Percentiles rank a stretch among this genome's conserved stretches.
phyloP scores from a whole-genome alignment of 2,888 invertebrate genomes.

The Cecidostiba fungosa region DNA sequence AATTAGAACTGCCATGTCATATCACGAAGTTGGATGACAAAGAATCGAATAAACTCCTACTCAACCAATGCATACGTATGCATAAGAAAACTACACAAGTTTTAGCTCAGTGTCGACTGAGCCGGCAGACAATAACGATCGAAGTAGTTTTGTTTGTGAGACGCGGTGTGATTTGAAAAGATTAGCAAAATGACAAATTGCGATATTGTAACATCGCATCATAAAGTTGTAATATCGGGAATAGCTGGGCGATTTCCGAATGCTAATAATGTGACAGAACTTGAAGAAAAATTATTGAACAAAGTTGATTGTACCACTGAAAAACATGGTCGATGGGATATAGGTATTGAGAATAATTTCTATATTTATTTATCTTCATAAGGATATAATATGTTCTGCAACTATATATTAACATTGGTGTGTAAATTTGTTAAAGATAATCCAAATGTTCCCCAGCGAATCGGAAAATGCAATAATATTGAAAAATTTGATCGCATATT shows the following conservation, averaged over 20 bases:
- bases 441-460: slow-evolving; percentile 55
- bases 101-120: too few species aligned
- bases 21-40: too few species aligned
- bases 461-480: slow-evolving; percentile 57
- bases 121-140: not conserved
- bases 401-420: not conserved
- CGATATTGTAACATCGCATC: not conserved
- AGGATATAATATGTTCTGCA: not conserved
- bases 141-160: not conserved
- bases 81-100: too few species aligned
- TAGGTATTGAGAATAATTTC: slow-evolving; percentile 37
- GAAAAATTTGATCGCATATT: slow-evolving; percentile 66
- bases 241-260: slow-evolving; percentile 85
- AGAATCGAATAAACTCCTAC: too few species aligned
- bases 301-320: slow-evolving; percentile 61
- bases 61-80: too few species aligned
- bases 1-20: too few species aligned
- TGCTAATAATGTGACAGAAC: slow-evolving; percentile 84
- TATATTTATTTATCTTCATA: not conserved
- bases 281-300: slow-evolving; percentile 73
- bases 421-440: slow-evolving; percentile 21
- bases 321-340: slow-evolving; percentile 60
- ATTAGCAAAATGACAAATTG: not conserved
- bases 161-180: not conserved
- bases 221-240: slow-evolving; percentile 83